Conservation (phyloP, 2,797 vertebrate species). For the Zalophus californianus region DNA sequence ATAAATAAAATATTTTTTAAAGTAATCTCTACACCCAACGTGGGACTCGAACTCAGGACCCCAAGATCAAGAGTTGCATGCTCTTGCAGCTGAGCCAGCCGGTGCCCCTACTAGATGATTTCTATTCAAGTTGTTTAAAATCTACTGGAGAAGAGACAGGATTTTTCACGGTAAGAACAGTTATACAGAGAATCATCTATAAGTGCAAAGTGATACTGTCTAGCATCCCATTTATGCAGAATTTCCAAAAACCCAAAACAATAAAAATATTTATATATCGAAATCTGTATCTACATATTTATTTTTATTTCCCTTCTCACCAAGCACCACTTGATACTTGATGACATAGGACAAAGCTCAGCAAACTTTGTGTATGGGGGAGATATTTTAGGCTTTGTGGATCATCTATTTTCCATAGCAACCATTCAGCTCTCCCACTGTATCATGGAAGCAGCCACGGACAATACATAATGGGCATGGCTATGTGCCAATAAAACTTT, state of each 20-base stretch:
- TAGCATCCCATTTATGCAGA: not conserved
- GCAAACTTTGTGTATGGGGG: not conserved
- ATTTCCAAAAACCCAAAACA: not conserved
- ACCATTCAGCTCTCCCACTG: not conserved
- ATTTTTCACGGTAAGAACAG: slow-evolving; percentile 21
- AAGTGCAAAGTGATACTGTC: slow-evolving; percentile 19
- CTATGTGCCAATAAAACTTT: not conserved
- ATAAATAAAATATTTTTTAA: not conserved
- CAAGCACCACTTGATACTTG: not conserved
- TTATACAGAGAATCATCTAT: slow-evolving; percentile 35
- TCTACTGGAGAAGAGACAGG: slow-evolving; percentile 51
- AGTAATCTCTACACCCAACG: not conserved
- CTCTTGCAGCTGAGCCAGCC: not conserved
- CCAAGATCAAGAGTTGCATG: not conserved
- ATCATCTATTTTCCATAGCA: not conserved
- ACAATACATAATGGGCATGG: not conserved
- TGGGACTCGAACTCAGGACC: not conserved
- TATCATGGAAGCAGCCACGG: not conserved
- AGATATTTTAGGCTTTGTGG: not conserved
- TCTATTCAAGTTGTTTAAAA: slow-evolving; percentile 54
- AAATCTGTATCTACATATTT: not conserved
- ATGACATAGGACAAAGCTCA: not conserved
- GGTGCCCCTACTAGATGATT: not conserved
- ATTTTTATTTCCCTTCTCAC: not conserved
- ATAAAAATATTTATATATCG: not conserved